Evolutionary conservation across 2,797 vertebrate species (phyloP).

Genomic region (Pseudochaenichthys georgianus): DNA sequence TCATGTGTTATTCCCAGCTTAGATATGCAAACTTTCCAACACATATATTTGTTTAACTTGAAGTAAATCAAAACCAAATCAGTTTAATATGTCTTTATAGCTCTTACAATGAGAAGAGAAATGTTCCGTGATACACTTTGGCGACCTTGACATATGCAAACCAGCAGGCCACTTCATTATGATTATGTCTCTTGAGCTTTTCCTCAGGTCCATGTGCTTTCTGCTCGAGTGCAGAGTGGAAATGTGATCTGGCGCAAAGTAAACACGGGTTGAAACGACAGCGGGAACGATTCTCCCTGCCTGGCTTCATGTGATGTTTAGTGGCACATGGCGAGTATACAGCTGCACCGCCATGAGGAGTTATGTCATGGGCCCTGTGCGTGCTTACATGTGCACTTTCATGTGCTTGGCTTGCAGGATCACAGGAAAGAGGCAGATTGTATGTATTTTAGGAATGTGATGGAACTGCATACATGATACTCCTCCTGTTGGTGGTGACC

Average conservation of each 20-base stretch:
- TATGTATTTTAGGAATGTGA: constrained; percentile 1
- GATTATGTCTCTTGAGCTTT: constrained; percentile 41
- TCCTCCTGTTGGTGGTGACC: constrained; percentile 12
- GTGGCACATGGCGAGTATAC: constrained; percentile 27
- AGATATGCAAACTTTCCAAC: constrained; percentile 30
- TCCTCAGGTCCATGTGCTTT: constrained; percentile 58
- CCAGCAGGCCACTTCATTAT: constrained; percentile 28
- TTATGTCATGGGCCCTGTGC: constrained; percentile 28
- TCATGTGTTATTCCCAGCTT: constrained; percentile 30
- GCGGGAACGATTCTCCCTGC: constrained; percentile 42
- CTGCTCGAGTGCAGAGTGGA: constrained; percentile 52
- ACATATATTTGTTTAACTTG: constrained; percentile 41
- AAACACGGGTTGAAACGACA: constrained; percentile 63
- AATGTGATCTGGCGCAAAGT: constrained; percentile 62
- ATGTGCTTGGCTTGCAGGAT: constrained; percentile 3
- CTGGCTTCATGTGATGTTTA: constrained; percentile 45
- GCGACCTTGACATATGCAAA: constrained; percentile 26
- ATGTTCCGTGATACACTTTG: constrained; percentile 12
- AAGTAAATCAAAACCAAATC: constrained; percentile 45
- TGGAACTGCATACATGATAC: constrained; percentile 6
- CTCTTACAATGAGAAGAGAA: not conserved
- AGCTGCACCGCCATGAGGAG: not conserved
- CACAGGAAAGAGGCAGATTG: not conserved
- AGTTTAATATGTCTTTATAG: constrained; percentile 32
- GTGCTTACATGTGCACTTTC: constrained; percentile 25